A percentile compares a stretch with the other conserved stretches of the same genome.
Evolutionary conservation across 2,888 invertebrate species (phyloP).

Genomic region (Cinara cedri): DNA sequence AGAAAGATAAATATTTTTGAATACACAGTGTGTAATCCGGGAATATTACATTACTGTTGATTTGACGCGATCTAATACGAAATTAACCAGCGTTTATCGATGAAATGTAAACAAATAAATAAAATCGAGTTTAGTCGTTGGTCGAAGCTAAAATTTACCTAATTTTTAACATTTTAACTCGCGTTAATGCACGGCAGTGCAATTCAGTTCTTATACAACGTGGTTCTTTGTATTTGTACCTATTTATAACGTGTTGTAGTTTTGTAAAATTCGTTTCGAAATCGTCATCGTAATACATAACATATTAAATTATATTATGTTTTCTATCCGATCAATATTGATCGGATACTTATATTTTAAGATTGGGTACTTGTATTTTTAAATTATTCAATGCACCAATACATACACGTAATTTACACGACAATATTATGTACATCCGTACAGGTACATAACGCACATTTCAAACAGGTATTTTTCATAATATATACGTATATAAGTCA

Average conservation of each 20-base stretch:
- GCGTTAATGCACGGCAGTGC: too few species aligned
- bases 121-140: too few species aligned
- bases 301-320: neutral
- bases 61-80: too few species aligned
- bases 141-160: too few species aligned
- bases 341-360: neutral
- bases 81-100: too few species aligned
- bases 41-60: too few species aligned
- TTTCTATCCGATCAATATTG: neutral
- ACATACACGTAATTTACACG: neutral
- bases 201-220: too few species aligned
- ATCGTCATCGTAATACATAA: neutral
- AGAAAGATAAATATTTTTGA: too few species aligned
- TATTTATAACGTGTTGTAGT: neutral
- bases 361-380: neutral
- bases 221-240: too few species aligned
- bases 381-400: neutral
- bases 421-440: neutral
- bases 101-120: too few species aligned
- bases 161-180: too few species aligned
- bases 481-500: neutral
- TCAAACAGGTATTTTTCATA: slow-evolving; percentile 16
- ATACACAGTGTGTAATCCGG: too few species aligned
- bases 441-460: neutral
- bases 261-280: neutral